Conservation (phyloP, 2,888 invertebrate genomes). For the Cosmopolites sordidus region DNA sequence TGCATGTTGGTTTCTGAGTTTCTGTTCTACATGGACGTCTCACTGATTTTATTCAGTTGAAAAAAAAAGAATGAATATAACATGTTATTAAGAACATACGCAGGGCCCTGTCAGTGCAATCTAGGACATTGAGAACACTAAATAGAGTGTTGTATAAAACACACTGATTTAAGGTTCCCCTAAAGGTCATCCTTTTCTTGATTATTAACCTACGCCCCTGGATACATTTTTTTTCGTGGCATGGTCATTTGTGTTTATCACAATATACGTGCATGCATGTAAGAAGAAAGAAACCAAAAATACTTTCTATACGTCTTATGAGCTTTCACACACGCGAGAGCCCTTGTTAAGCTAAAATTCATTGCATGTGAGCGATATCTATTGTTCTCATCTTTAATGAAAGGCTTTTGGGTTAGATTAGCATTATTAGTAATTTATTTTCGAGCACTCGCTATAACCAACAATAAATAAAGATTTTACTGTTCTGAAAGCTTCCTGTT, state of each 20-base stretch:
- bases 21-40: not conserved
- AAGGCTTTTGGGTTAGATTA: not conserved
- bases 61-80: too few relatives aligned
- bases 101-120: too few relatives aligned
- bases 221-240: constrained; percentile 3
- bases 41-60: not conserved
- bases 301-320: constrained; percentile 8
- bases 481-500: not conserved
- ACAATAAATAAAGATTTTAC: not conserved
- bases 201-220: constrained; percentile 2
- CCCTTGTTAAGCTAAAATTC: not conserved
- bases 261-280: constrained; percentile 11
- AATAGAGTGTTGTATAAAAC: too few relatives aligned
- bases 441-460: not conserved
- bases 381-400: not conserved
- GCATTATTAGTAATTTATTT: not conserved
- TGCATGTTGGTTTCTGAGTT: constrained; percentile 19
- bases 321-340: constrained; percentile 4
- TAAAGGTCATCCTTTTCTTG: too few relatives aligned
- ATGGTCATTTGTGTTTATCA: constrained; percentile 16
- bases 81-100: too few relatives aligned
- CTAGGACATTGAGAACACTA: too few relatives aligned
- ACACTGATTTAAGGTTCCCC: too few relatives aligned
- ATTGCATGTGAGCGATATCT: constrained; percentile 1
- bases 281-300: constrained; percentile 13